Evolutionary conservation across 1,140 invertebrate genomes (phyloP).

Genomic region (Triops longicaudatus): DNA sequence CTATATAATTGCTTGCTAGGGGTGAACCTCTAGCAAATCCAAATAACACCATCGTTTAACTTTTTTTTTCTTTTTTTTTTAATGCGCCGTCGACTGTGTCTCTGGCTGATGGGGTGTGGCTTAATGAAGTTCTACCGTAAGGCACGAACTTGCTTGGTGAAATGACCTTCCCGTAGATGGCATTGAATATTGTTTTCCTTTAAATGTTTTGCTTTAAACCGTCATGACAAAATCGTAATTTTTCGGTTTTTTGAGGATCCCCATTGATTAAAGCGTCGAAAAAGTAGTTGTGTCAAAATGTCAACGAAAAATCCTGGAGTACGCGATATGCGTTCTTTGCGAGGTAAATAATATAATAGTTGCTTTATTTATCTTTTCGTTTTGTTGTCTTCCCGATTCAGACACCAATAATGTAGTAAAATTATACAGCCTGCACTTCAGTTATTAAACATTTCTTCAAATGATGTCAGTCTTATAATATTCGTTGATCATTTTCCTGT

Average conservation of each 20-base stretch:
- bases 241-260: conserved; percentile 1
- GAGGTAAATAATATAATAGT: neutral
- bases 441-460: neutral
- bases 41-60: too few relatives aligned
- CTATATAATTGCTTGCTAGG: too few relatives aligned
- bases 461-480: neutral
- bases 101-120: too few relatives aligned
- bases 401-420: too few relatives aligned
- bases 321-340: too few relatives aligned
- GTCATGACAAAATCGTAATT: neutral
- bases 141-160: too few relatives aligned
- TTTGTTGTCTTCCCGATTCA: neutral
- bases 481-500: neutral
- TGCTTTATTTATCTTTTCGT: neutral
- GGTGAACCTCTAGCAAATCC: too few relatives aligned
- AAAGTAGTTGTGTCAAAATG: neutral
- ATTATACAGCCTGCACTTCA: neutral
- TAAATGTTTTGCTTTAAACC: neutral
- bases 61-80: too few relatives aligned
- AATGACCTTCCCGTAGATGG: neutral
- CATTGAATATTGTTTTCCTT: neutral
- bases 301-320: too few relatives aligned
- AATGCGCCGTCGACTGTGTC: too few relatives aligned
- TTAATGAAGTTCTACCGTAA: too few relatives aligned
- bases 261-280: neutral